phyloP scores from a whole-genome alignment of 2,888 invertebrate species.

The Salpingus planirostris region DNA sequence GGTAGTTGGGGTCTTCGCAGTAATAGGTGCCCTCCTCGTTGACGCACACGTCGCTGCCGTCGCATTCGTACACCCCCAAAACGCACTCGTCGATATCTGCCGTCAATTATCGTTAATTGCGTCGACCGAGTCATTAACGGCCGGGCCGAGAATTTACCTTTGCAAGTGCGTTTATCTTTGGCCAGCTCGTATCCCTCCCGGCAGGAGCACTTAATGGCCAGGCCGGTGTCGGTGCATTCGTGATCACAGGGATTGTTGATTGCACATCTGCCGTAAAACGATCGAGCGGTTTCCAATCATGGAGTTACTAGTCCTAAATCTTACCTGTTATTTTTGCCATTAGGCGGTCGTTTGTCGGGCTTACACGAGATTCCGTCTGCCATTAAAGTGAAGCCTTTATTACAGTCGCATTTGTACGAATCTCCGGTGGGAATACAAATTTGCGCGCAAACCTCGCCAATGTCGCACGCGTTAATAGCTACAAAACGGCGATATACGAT shows the following conservation, averaged over 20 bases:
- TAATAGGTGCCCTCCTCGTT: slow-evolving; percentile 49
- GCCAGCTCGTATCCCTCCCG: slow-evolving; percentile 59
- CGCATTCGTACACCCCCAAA: slow-evolving; percentile 43
- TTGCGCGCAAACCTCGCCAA: slow-evolving; percentile 62
- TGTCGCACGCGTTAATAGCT: slow-evolving; percentile 48
- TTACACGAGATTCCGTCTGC: slow-evolving; percentile 63
- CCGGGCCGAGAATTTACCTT: no score
- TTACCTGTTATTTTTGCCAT: slow-evolving; percentile 22
- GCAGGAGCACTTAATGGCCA: slow-evolving; percentile 62
- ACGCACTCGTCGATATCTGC: slow-evolving; percentile 58
- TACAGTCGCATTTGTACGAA: slow-evolving; percentile 63
- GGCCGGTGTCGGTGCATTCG: slow-evolving; percentile 61
- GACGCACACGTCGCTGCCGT: slow-evolving; percentile 41
- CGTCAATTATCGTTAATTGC: no score
- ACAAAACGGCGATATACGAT: slow-evolving; percentile 16
- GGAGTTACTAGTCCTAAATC: no score
- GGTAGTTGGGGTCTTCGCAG: slow-evolving; percentile 40
- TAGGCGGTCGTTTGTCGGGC: slow-evolving; percentile 32
- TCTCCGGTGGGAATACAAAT: slow-evolving; percentile 65
- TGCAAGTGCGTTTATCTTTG: slow-evolving; percentile 57
- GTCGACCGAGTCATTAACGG: no score
- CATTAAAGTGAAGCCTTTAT: slow-evolving; percentile 58
- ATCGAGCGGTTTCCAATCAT: no score
- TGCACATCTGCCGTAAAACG: slow-evolving; percentile 44
- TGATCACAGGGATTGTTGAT: slow-evolving; percentile 65